Base-by-base conservation (phyloP, 2,113 vertebrate species). In the Phocoena sinus region DNA sequence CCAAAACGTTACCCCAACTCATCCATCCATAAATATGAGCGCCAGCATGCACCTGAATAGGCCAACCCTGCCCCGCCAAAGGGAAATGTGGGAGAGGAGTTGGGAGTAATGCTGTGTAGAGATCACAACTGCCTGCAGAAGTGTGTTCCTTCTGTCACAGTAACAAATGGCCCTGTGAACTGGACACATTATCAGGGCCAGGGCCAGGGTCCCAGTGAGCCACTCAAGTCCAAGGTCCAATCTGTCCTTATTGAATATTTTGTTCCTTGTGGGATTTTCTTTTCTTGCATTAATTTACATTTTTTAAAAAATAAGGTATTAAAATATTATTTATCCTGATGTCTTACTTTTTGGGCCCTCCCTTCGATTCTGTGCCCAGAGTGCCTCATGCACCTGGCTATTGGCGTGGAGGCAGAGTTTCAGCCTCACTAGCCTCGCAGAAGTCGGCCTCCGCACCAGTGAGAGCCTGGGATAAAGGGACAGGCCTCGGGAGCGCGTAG, bases 401-500 rank as follows among this genome's bases (percentile, higher is more conserved):
- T 8, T 6, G 25, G n/a, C 5, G 14, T 0, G 2, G 67, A 58
- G 31, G 18, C 5, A 3, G 38, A n/a, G 11, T 14, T 47, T 25
- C 44, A 33, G 47, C 25, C 6, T 36, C 25, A 21, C 10, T 3
- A 47, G 13, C 25, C 15, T 58, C 0, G 0, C n/a, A 0, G 15
- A 6, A 25, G 18, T n/a, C 74, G 10, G 2, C 13, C 14, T 58
- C 20, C 31, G 0, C 0, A 3, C 5, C 31, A 10, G 8, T 18
- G 56, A 12, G 14, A 9, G 25, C 11, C 38, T 23, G 18, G 38
- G 31, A 17, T 11, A 38, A 17, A 38, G 53, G n/a, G 0, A 65
- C 53, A 60, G 36, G 2, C 28, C 18, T 38, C 44, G 0, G 0
- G 7, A 33, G 13, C 0, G 3, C 33, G 15, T 6, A 53, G 8